Evolutionary conservation across 2,888 invertebrate species (phyloP), one percentile per base, ranked within the genome.

Genomic region (Pelosia muscerda): DNA sequence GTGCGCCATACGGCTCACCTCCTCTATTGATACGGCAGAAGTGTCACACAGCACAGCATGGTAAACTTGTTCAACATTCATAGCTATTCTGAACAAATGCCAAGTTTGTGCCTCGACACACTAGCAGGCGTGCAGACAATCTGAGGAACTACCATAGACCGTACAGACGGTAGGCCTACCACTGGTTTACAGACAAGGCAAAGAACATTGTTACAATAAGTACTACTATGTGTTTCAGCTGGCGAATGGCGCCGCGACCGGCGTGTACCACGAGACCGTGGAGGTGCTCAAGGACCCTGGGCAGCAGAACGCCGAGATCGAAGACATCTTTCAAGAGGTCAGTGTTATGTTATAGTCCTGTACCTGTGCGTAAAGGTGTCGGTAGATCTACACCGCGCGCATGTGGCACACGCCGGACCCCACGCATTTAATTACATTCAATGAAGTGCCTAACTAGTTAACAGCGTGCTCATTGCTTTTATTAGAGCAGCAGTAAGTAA

Each of bases 321-420:
- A 88, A 28, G 79, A 81, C 68, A 86, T 92, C 73, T 88, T 92
- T 73, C 78, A 80, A 31, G 91, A 93, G 90, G 93, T 92, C 62
- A 8, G 74, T 49, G 13, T n/a, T 6, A 10, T 13, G 31, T 55
- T 42, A 28, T 22, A 25, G 22, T 31, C n/a, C 59, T 23, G n/a
- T 25, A 25, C 31, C 22, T 26, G 2, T 42, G 25, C 11, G 26
- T 57, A 38, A 9, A 15, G 34, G 34, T 34, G 34, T 23, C 34
- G 15, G 25, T 15, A 9, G 23, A 55, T 55, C 28, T 34, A 0
- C 49, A 5, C 26, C 0, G 25, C 6, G 54, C 11, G 4, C 11
- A 22, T 1, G 23, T 31, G 53, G 19, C 62, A 49, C 26, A n/a
- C 60, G 57, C 26, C 56, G 8, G 19, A 13, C 25, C 19, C 26